Conservation (phyloP, 2,113 vertebrate species). For the Catharus minimus region DNA sequence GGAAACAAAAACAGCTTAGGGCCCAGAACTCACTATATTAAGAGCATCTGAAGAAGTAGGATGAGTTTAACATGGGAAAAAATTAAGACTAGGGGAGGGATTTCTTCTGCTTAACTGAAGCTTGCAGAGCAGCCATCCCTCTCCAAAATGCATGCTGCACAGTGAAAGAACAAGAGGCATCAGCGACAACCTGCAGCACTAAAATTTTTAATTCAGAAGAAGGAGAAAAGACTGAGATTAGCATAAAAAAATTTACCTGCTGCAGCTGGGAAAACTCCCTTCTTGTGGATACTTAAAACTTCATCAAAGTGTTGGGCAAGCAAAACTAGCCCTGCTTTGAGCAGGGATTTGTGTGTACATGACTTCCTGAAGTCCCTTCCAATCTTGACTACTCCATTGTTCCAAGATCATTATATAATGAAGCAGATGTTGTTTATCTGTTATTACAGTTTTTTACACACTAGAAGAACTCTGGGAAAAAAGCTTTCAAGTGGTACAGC, state of each 20-base stretch:
- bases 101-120: not conserved
- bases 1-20: not conserved
- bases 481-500: not conserved
- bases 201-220: not conserved
- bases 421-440: not conserved
- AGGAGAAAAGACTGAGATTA: not conserved
- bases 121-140: not conserved
- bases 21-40: not conserved
- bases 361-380: not conserved
- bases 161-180: not conserved
- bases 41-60: not conserved
- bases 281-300: not conserved
- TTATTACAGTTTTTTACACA: not conserved
- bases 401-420: not conserved
- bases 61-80: not conserved
- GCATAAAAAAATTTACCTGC: not conserved
- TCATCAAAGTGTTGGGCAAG: not conserved
- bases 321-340: not conserved
- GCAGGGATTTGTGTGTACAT: not conserved
- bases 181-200: not conserved
- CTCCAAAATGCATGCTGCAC: not conserved
- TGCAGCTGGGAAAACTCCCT: not conserved
- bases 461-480: not conserved
- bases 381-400: not conserved
- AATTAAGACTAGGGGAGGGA: not conserved